Base-by-base conservation (phyloP, 2,888 invertebrate species). In the Melolontha melolontha region DNA sequence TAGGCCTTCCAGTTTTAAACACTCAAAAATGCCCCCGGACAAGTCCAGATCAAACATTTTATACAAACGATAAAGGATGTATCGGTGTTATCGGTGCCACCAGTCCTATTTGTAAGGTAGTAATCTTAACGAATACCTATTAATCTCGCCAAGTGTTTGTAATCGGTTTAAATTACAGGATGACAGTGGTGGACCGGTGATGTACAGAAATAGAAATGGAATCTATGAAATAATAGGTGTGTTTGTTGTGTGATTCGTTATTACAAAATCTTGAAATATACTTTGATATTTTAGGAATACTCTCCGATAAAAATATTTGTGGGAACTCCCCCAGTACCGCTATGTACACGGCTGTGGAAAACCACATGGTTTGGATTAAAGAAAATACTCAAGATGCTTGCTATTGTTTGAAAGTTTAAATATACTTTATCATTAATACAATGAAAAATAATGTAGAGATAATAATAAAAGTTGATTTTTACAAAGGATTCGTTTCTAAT, bases 341-440 rank as follows among this genome's bases (percentile, higher is more conserved):
- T 0, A 75, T 87, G 14, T 89, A 83, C 73, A 87, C 87, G 0
- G 85, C 79, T 76, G 78, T 88, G 2, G 83, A 84, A 27, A 82
- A 86, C 8, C 87, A 88, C 78, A 75, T 87, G 0, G 79, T 83
- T 17, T 90, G 89, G 89, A 87, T 90, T 70, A 81, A 85, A 12
- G 81, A 86, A 68, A 83, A 86, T 62, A 88, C 88, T 8, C 84
- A 81, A 67, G 86, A 86, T 73, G 87, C 87, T 12, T 89, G 89
- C 72, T 87, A 85, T 72, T 88, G 88, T 72, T 75, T 78, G 22
- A 81, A 80, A 76, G 40, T 57, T 17, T 66, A 22, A 66, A 34
- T 14, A 54, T 47, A 14, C 17, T 47, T 47, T 12, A 11, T 14
- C 4, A 11, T 16, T 6, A 47, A 54, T 39, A 54, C 7, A 54